phyloP scores from a whole-genome alignment of 2,797 vertebrate species.

The Neostethus bicornis region DNA sequence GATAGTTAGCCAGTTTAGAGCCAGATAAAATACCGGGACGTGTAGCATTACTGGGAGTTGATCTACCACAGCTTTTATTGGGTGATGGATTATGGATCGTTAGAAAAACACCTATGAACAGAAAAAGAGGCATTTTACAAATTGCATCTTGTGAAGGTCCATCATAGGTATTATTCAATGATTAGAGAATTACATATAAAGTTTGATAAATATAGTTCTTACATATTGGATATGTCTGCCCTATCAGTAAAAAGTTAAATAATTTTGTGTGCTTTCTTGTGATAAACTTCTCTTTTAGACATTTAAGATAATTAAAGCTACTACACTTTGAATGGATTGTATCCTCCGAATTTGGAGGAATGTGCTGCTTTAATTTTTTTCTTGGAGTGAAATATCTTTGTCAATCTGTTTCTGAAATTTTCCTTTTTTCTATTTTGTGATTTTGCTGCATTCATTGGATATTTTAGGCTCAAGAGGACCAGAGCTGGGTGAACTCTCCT shows the following conservation, averaged over 20 bases:
- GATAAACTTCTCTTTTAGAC: conserved; percentile 3
- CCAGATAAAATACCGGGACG: conserved; percentile 13
- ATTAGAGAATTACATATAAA: conserved; percentile 5
- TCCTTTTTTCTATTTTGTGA: conserved; percentile 32
- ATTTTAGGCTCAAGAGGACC: conserved; percentile 89
- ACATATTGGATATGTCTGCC: conserved; percentile 1
- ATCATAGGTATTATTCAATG: conserved; percentile 18
- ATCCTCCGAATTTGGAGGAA: neutral
- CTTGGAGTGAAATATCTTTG: neutral
- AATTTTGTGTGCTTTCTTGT: conserved; percentile 7
- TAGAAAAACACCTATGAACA: conserved; percentile 29
- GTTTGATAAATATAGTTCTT: neutral
- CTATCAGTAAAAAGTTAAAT: conserved; percentile 8
- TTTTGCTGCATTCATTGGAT: conserved; percentile 47
- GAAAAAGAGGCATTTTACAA: conserved; percentile 12
- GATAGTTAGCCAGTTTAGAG: conserved; percentile 19
- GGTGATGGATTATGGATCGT: conserved; percentile 33
- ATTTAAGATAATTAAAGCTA: conserved; percentile 13
- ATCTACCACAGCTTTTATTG: conserved; percentile 2
- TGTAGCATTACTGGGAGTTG: conserved; percentile 10
- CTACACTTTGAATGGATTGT: conserved; percentile 13
- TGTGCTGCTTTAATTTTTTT: conserved; percentile 17
- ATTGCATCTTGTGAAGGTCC: conserved; percentile 39
- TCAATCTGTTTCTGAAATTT: neutral
- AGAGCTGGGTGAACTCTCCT: conserved; percentile 94